phyloP scores from a whole-genome alignment of 2,797 vertebrate species.

The Channa striata region DNA sequence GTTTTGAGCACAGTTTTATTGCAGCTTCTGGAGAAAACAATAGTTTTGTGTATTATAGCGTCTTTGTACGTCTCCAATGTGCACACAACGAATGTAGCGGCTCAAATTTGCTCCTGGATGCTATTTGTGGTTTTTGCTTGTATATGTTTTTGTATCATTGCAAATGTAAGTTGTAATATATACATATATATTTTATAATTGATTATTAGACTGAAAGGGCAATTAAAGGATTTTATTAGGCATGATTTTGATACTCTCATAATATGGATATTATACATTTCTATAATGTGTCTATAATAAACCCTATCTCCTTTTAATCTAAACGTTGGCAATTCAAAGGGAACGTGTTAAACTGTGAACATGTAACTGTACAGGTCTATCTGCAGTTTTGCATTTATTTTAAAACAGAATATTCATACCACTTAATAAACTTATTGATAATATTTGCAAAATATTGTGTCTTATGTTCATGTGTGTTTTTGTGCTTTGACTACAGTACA shows the following conservation, averaged over 20 bases:
- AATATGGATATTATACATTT: constrained; percentile 87
- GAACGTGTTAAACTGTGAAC: constrained; percentile 97
- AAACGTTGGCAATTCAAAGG: constrained; percentile 88
- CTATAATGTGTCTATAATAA: constrained; percentile 89
- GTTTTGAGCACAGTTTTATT: constrained; percentile 45
- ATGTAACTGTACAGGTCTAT: constrained; percentile 91
- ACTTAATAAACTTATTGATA: constrained; percentile 92
- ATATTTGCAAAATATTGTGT: constrained; percentile 61
- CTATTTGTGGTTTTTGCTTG: constrained; percentile 58
- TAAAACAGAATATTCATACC: constrained; percentile 85
- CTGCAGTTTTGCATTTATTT: constrained; percentile 84
- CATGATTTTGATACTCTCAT: constrained; percentile 84
- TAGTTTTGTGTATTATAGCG: constrained; percentile 49
- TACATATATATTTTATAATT: constrained; percentile 72
- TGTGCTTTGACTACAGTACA: too few species aligned
- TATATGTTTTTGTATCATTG: constrained; percentile 85
- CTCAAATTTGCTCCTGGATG: constrained; percentile 64
- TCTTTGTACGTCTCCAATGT: constrained; percentile 76
- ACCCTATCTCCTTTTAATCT: constrained; percentile 86
- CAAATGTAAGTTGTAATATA: constrained; percentile 89
- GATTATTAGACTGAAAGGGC: constrained; percentile 90
- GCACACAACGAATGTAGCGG: constrained; percentile 77
- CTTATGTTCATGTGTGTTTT: constrained; percentile 18
- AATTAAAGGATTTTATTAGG: constrained; percentile 90
- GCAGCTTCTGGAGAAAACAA: constrained; percentile 66